These are phyloP conservation scores for Theristicus caerulescens DNA, from an alignment of 2,113 vertebrate genomes.

Conservation along the genomic window DNA sequence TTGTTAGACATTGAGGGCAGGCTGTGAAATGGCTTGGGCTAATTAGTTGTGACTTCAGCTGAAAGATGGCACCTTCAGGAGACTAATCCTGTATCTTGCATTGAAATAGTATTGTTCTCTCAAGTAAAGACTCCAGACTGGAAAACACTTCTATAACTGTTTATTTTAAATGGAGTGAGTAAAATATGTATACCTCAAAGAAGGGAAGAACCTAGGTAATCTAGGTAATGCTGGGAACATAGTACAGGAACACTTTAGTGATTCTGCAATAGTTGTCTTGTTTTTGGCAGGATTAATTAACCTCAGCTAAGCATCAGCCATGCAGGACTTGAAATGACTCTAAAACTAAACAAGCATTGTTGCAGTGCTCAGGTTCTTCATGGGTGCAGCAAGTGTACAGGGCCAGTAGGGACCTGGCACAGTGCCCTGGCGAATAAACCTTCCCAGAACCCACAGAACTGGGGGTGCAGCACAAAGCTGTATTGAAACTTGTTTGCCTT, in stretches of 20 bases:
- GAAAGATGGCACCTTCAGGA: not conserved
- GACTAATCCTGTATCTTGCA: not conserved
- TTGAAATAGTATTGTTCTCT: not conserved
- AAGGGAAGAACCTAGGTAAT: not conserved
- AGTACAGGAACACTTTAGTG: not conserved
- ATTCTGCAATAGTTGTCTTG: not conserved
- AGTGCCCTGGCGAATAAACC: rapidly evolving
- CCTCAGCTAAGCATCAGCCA: not conserved
- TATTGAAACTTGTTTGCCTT: not conserved
- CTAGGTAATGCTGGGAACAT: not conserved
- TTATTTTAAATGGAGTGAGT: not conserved
- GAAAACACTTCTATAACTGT: not conserved
- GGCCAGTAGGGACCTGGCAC: not conserved
- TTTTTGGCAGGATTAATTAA: not conserved
- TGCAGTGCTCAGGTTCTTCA: not conserved
- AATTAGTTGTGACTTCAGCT: not conserved
- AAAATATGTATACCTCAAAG: not conserved
- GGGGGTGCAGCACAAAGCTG: not conserved
- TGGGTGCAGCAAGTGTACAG: not conserved
- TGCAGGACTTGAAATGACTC: not conserved
- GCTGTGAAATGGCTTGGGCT: not conserved
- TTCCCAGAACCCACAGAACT: not conserved
- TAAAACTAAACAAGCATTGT: not conserved
- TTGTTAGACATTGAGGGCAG: not conserved
- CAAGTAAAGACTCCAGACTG: not conserved